A percentile compares a stretch with the other conserved stretches of the same genome.
Evolutionary conservation across 2,797 vertebrate genomes (phyloP).

Genomic region (Tamandua tetradactyla): DNA sequence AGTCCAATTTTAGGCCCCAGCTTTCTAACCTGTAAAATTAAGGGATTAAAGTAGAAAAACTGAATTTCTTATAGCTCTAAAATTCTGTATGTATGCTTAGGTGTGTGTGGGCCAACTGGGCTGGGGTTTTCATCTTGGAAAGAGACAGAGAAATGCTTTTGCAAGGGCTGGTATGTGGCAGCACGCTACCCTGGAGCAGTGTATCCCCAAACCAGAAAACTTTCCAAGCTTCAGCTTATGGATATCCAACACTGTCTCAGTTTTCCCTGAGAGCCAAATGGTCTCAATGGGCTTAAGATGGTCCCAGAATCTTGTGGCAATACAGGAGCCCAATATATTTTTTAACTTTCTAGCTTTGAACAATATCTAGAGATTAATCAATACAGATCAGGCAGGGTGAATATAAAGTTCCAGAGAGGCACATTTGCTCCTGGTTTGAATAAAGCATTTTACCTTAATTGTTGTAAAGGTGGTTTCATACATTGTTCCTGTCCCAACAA

Average conservation of each 20-base stretch:
- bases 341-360: background rate
- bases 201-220: background rate
- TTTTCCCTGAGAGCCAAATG: background rate
- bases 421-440: background rate
- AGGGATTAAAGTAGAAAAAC: background rate
- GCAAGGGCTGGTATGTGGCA: background rate
- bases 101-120: background rate
- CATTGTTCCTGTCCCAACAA: background rate
- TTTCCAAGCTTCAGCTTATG: background rate
- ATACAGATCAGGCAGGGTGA: background rate
- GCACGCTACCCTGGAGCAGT: background rate
- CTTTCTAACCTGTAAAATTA: slow-evolving; percentile 24
- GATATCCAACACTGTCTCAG: background rate
- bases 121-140: background rate
- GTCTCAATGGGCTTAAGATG: background rate
- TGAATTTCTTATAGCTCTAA: background rate
- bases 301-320: background rate
- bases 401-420: background rate
- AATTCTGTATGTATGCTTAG: background rate
- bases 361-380: background rate
- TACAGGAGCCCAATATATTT: background rate
- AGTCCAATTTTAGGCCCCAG: background rate
- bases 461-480: background rate
- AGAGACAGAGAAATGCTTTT: background rate
- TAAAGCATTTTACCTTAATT: background rate